These are phyloP conservation scores for Deilephila elpenor DNA, from an alignment of 2,888 invertebrate species.

Conservation along the genomic window DNA sequence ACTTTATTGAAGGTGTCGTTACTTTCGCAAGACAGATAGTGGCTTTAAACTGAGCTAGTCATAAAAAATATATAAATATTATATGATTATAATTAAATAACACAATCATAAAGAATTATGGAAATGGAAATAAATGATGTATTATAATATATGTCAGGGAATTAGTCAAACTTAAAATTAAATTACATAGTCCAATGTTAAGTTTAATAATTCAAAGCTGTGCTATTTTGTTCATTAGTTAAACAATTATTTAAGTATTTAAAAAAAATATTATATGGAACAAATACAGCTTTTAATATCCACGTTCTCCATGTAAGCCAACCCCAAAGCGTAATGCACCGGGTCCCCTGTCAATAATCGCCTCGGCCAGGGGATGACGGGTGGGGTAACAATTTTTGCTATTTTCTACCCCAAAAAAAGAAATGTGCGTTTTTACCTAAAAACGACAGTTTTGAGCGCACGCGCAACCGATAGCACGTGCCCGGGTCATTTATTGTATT, in stretches of 20 bases:
- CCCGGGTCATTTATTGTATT: constrained; percentile 37
- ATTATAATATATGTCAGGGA: no score
- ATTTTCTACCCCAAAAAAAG: constrained; percentile 78
- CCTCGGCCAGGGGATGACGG: constrained; percentile 63
- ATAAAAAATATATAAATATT: no score
- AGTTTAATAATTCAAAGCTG: no score
- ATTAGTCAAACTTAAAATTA: no score
- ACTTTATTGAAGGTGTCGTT: no score
- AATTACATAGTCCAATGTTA: no score
- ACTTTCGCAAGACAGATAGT: no score
- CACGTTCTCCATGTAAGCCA: constrained; percentile 59
- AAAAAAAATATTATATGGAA: not conserved
- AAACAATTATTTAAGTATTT: not conserved
- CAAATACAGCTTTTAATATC: not conserved
- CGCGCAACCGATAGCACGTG: constrained; percentile 75
- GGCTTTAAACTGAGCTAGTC: no score
- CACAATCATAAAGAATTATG: no score
- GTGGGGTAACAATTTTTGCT: constrained; percentile 77
- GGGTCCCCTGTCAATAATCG: constrained; percentile 74
- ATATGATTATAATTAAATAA: no score
- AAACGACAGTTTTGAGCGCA: constrained; percentile 78
- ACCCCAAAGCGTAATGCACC: constrained; percentile 66
- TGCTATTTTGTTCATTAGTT: no score
- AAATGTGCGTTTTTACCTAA: constrained; percentile 77
- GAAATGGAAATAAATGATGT: no score